phyloP scores from a whole-genome alignment of 2,113 vertebrate species.

The Oreochromis tanganicae region DNA sequence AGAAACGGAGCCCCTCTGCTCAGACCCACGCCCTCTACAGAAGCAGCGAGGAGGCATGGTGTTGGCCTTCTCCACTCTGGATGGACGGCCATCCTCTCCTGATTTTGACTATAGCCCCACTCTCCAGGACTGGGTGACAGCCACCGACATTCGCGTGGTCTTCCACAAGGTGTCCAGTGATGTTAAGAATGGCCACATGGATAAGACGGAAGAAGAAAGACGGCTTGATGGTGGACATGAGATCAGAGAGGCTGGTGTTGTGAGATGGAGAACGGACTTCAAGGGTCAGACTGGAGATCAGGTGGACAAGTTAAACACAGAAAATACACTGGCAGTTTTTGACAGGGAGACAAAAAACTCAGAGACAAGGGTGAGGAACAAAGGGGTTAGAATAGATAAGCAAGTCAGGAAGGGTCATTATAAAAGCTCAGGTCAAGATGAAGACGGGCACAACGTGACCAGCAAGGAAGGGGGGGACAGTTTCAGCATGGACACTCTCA shows the following conservation, averaged over 20 bases:
- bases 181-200: constrained; percentile 24
- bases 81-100: constrained; percentile 75
- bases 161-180: constrained; percentile 62
- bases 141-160: constrained; percentile 77
- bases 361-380: constrained; percentile 25
- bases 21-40: constrained; percentile 75
- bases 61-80: constrained; percentile 77
- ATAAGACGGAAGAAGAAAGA: constrained; percentile 8
- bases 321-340: constrained; percentile 42
- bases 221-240: not conserved
- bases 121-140: constrained; percentile 84
- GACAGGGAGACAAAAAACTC: constrained; percentile 44
- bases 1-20: constrained; percentile 77
- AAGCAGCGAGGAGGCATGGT: constrained; percentile 74
- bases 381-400: constrained; percentile 43
- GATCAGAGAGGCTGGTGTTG: not conserved
- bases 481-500: not conserved
- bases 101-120: constrained; percentile 80
- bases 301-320: constrained; percentile 26
- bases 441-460: constrained; percentile 70
- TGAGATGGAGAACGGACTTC: constrained; percentile 46
- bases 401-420: constrained; percentile 44
- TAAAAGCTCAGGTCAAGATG: constrained; percentile 50
- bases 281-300: constrained; percentile 22
- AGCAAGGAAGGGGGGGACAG: constrained; percentile 57